Evolutionary conservation across 2,888 invertebrate genomes (phyloP), one percentile per base, ranked within the genome.

Genomic region (Chouioia cunea): DNA sequence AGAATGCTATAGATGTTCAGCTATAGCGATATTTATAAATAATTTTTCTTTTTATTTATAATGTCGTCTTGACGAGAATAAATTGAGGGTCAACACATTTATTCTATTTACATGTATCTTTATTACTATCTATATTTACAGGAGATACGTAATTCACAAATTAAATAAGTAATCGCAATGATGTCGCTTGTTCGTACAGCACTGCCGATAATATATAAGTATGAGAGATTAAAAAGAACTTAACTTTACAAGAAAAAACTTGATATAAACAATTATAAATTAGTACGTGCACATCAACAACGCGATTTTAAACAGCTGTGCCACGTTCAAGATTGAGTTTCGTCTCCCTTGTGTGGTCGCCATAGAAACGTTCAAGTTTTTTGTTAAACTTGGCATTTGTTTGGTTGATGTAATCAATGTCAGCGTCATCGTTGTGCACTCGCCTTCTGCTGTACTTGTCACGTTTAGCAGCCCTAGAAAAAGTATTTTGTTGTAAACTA

Each of bases 361-460:
- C 98, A 86, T 99, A 99, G 84, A 93, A 96, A 65, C 98, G 90
- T 82, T 99, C 99, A 86, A 99, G 87, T 86, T 99, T 99, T 87
- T 97, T 95, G 88, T 99, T 99, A 89, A 99, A 99, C 82, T 96
- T 97, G 79, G 96, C 96, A 87, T 99, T 99, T 78, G 97, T 91
- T 85, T 99, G 99, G 85, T 99, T 99, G 83, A 99, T 99, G 85
- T 97, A 99, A 86, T 99, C 99, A 86, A 99, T 97, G 83, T 99
- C 98, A 0, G 97, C 97, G 87, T 99, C 99, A 80, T 98, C 98
- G 86, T 99, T 98, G 83, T 97, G 97, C 71, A 93, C 95, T 72
- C 99, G 90, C 78, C 99, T 91, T 76, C 99, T 89, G 1, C 98
- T 98, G 86, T 96, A 99, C 82, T 97, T 98, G 73, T 95, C 93